Conservation (phyloP, 2,797 vertebrate genomes). For the Aplochiton taeniatus region DNA sequence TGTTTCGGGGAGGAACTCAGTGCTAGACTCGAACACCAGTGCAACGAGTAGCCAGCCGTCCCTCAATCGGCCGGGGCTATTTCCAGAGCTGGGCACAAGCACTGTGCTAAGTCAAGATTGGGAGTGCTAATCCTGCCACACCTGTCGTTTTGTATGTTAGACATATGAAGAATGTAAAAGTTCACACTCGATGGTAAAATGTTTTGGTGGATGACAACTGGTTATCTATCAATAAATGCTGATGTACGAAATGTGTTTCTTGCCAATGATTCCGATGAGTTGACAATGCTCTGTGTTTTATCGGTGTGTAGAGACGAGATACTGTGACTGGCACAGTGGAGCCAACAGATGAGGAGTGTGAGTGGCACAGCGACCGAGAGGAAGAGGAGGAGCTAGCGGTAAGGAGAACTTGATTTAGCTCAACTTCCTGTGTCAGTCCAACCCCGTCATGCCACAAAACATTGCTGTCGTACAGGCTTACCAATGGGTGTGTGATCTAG, state of each 20-base stretch:
- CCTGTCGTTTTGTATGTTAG: conserved; percentile 37
- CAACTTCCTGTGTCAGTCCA: not conserved
- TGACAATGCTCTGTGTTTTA: not conserved
- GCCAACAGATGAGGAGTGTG: conserved; percentile 92
- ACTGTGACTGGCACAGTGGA: conserved; percentile 88
- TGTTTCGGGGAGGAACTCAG: conserved; percentile 44
- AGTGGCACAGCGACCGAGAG: conserved; percentile 92
- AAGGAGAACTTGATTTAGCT: conserved; percentile 62
- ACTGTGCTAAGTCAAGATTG: conserved; percentile 49
- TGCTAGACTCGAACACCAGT: conserved; percentile 70
- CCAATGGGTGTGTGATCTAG: not conserved
- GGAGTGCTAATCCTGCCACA: conserved; percentile 57
- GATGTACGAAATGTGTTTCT: not conserved
- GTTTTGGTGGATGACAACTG: no score
- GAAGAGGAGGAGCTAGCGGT: conserved; percentile 93
- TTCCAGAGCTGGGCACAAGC: conserved; percentile 69
- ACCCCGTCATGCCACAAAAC: no score
- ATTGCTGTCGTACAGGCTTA: not conserved
- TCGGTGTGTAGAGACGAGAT: conserved; percentile 81
- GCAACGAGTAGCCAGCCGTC: conserved; percentile 60
- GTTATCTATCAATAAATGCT: not conserved
- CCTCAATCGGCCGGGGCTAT: conserved; percentile 61
- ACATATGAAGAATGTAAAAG: no score
- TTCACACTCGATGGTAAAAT: no score
- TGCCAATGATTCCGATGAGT: not conserved